A percentile compares a stretch with the other conserved stretches of the same genome.
Conservation (phyloP, 2,113 vertebrate species). For the Benitochromis conjunctus region DNA sequence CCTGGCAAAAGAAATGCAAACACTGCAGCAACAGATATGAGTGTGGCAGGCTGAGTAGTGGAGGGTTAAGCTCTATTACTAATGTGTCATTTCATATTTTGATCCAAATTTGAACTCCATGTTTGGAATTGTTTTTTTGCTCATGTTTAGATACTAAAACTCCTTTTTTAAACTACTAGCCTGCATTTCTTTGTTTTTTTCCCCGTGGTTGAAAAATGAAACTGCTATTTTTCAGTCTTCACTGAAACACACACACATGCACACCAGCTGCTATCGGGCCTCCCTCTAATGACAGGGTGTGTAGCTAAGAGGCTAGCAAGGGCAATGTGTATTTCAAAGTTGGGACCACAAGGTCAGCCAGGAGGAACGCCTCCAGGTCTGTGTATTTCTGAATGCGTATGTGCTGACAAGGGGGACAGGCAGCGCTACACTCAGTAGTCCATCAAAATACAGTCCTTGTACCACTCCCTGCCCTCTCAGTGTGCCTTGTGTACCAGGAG, state of each 20-base stretch:
- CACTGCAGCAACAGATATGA: not conserved
- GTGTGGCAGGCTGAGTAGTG: not conserved
- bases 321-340: conserved; percentile 27
- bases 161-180: not conserved
- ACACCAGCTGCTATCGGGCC: not conserved
- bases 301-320: conserved; percentile 2
- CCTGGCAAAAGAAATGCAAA: not conserved
- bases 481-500: not conserved
- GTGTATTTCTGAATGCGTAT: not conserved
- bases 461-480: not conserved
- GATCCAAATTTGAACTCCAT: not conserved
- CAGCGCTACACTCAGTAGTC: not conserved
- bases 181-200: not conserved
- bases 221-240: not conserved
- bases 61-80: not conserved
- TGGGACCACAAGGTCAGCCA: conserved; percentile 36
- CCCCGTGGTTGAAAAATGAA: not conserved
- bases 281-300: conserved; percentile 47
- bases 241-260: not conserved
- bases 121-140: not conserved
- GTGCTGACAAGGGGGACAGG: not conserved
- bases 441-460: not conserved
- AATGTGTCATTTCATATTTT: not conserved
- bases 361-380: not conserved
- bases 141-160: not conserved